Percentiles rank a stretch among this genome's conserved stretches.
Conservation (phyloP, 2,113 vertebrate genomes). For the Haemorhous mexicanus region DNA sequence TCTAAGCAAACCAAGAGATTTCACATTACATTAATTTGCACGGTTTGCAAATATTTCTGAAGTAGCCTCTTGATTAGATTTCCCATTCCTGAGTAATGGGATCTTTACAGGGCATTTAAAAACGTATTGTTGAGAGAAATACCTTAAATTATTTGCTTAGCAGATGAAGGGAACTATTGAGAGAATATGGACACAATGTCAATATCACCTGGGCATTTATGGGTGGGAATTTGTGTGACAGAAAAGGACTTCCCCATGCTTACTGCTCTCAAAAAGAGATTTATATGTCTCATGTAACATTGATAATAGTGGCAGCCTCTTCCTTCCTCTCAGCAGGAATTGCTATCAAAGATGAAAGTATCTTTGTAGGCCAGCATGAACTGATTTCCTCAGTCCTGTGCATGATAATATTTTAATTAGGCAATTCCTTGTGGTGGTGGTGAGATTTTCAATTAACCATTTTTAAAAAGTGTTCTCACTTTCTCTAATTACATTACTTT, state of each 20-base stretch:
- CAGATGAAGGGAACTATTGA: not conserved
- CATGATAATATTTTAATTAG: slow-evolving; percentile 56
- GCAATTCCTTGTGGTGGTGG: slow-evolving; percentile 4
- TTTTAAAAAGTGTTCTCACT: not conserved
- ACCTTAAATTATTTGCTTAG: not conserved
- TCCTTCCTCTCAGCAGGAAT: not conserved
- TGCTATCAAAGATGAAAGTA: slow-evolving; percentile 7
- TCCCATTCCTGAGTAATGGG: not conserved
- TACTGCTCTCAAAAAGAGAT: not conserved
- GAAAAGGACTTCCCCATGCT: not conserved
- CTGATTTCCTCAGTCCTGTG: not conserved
- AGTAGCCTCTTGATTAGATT: not conserved
- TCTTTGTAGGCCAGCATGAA: slow-evolving; percentile 3
- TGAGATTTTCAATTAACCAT: slow-evolving; percentile 20
- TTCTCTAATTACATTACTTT: slow-evolving; percentile 12
- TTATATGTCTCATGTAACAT: not conserved
- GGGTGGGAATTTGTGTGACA: not conserved
- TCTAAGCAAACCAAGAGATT: not conserved
- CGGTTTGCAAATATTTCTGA: not conserved
- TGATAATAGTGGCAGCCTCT: not conserved
- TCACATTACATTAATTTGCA: not conserved
- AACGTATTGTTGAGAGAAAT: not conserved
- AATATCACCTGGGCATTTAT: not conserved
- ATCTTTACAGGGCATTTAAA: not conserved
- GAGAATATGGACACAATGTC: not conserved